A percentile compares a stretch with the other conserved stretches of the same genome.
Conservation (phyloP, 2,113 vertebrate genomes). For the Cinclus mexicanus region DNA sequence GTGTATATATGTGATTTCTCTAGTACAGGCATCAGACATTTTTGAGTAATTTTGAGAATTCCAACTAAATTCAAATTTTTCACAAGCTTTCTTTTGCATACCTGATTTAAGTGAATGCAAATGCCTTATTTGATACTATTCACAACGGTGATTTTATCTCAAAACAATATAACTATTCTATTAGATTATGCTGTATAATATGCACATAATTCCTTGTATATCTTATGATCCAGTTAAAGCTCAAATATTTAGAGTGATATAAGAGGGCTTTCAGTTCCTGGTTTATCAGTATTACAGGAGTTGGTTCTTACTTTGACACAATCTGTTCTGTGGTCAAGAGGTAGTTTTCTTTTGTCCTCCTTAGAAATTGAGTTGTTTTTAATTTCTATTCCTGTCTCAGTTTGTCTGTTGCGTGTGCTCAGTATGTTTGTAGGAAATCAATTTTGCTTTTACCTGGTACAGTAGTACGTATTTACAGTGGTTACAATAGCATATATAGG, state of each 20-base stretch:
- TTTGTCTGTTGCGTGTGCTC: not conserved
- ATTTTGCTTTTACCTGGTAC: not conserved
- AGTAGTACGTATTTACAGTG: not conserved
- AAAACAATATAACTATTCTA: not conserved
- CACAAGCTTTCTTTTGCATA: not conserved
- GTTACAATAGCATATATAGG: not conserved
- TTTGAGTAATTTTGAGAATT: not conserved
- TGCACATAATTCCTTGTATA: not conserved
- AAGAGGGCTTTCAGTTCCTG: not conserved
- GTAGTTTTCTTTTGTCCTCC: not conserved
- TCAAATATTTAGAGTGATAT: not conserved
- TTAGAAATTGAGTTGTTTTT: not conserved
- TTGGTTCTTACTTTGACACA: not conserved
- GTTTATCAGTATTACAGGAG: not conserved
- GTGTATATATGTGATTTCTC: not conserved
- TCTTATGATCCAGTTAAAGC: not conserved
- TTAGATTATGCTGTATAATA: not conserved
- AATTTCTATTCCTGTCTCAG: not conserved
- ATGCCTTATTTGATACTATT: not conserved
- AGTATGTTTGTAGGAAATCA: not conserved
- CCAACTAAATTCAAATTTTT: not conserved
- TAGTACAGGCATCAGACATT: not conserved
- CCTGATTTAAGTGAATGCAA: not conserved
- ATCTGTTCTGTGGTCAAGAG: not conserved
- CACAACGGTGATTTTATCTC: not conserved